These are phyloP conservation scores for Dorcus hopei DNA, from an alignment of 2,888 invertebrate genomes.

Conservation along the genomic window DNA sequence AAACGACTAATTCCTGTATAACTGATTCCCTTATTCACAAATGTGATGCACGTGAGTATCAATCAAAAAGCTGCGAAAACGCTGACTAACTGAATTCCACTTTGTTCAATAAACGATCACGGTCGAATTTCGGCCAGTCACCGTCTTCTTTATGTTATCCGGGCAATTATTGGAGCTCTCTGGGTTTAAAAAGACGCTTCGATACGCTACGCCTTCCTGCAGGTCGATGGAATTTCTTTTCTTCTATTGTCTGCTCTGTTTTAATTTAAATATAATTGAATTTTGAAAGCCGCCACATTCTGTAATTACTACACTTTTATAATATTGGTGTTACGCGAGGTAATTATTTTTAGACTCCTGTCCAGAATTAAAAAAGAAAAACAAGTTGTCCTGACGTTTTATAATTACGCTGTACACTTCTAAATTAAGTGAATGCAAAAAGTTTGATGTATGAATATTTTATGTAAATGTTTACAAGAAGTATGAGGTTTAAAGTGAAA, in stretches of 20 bases:
- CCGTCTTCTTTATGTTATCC: conserved; percentile 1
- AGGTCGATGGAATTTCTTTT: background rate
- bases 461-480: no score
- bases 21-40: background rate
- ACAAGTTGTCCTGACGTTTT: no score
- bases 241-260: background rate
- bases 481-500: no score
- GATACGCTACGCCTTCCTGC: background rate
- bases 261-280: background rate
- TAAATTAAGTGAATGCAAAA: no score
- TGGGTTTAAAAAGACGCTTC: background rate
- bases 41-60: background rate
- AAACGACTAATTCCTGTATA: background rate
- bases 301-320: no score
- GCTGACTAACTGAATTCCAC: conserved; percentile 8
- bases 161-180: background rate
- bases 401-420: no score
- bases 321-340: no score
- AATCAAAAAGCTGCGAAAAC: background rate
- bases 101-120: conserved; percentile 4
- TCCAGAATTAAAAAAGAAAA: no score
- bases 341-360: no score
- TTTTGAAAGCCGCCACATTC: background rate
- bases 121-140: conserved; percentile 2
- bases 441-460: no score